phyloP scores from a whole-genome alignment of 2,113 vertebrate genomes.

The Seriola aureovittata region DNA sequence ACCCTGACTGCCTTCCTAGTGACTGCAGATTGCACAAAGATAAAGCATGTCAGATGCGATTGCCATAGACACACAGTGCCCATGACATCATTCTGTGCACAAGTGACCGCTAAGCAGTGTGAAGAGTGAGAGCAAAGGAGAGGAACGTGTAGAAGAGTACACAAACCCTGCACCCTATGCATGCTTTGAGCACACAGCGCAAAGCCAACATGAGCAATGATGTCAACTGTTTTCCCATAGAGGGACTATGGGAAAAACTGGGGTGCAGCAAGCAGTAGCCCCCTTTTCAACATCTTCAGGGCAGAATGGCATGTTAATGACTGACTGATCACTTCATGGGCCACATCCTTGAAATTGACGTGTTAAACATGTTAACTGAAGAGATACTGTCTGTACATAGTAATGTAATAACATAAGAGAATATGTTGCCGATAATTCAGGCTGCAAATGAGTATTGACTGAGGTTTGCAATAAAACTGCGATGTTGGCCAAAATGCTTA shows the following conservation, averaged over 20 bases:
- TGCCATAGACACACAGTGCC: constrained; percentile 72
- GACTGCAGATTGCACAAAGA: constrained; percentile 83
- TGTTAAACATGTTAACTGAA: constrained; percentile 43
- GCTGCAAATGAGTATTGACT: neutral
- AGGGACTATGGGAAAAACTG: constrained; percentile 71
- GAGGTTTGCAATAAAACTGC: neutral
- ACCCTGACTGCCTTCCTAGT: constrained; percentile 62
- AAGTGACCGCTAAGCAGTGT: constrained; percentile 54
- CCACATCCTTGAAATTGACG: constrained; percentile 34
- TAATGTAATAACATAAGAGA: constrained; percentile 1
- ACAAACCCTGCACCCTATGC: constrained; percentile 74
- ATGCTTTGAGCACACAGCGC: constrained; percentile 76
- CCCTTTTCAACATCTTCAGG: constrained; percentile 69
- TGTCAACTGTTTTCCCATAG: constrained; percentile 83
- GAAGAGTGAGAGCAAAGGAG: constrained; percentile 60
- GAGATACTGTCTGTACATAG: neutral
- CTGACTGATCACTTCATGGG: constrained; percentile 50
- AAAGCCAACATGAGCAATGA: constrained; percentile 77
- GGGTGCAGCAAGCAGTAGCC: constrained; percentile 64
- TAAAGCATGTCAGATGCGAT: constrained; percentile 86
- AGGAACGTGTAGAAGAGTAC: constrained; percentile 69
- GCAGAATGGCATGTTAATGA: constrained; percentile 76
- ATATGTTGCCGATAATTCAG: constrained; percentile 24
- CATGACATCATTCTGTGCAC: constrained; percentile 83
- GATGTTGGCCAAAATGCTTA: neutral